Percentiles rank a stretch among this genome's conserved stretches.
Evolutionary conservation across 1,140 invertebrate genomes (phyloP).

Genomic region (Caerostris darwini): DNA sequence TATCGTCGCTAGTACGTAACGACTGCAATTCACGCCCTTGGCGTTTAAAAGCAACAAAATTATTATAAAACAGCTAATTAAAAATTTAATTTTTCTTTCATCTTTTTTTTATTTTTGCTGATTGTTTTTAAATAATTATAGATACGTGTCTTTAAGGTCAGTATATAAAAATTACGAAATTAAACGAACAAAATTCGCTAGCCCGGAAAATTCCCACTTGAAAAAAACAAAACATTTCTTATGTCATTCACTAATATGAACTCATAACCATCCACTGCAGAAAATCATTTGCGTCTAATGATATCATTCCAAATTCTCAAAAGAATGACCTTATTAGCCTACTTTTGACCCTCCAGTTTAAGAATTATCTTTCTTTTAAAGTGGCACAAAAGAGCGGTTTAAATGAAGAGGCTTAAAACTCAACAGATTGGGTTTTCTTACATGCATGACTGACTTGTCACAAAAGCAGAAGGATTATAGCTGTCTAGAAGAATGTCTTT

Average conservation of each 20-base stretch:
- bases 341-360: background rate
- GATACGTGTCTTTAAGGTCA: too few species aligned
- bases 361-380: background rate
- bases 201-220: background rate
- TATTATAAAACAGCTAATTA: too few species aligned
- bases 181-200: background rate
- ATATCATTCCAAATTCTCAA: background rate
- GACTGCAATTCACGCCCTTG: too few species aligned
- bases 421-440: background rate
- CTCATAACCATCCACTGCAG: background rate
- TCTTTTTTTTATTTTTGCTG: too few species aligned
- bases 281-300: background rate
- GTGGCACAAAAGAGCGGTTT: background rate
- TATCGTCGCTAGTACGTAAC: too few species aligned
- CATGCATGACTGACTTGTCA: background rate
- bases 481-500: background rate
- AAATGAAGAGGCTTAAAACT: background rate
- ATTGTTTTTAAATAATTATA: too few species aligned
- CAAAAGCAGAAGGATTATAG: background rate
- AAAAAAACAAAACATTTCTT: background rate
- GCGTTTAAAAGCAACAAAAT: too few species aligned
- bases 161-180: background rate
- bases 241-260: background rate
- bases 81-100: too few species aligned
- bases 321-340: background rate